Conservation (phyloP, 2,888 invertebrate species). For the Caenorhabditis sinica region DNA sequence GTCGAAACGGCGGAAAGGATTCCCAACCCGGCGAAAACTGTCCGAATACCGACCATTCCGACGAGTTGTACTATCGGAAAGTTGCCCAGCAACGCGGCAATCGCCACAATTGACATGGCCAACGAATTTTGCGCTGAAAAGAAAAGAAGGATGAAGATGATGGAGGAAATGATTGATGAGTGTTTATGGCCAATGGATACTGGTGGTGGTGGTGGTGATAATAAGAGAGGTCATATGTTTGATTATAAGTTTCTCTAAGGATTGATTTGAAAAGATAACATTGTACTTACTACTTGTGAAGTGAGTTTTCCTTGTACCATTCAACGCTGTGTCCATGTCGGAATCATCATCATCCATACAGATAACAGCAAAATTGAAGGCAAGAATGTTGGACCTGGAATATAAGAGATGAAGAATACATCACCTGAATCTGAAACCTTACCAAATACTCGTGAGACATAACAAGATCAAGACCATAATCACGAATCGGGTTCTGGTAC, state of each 20-base stretch:
- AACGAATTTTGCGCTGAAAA: constrained; percentile 74
- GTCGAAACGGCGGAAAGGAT: constrained; percentile 80
- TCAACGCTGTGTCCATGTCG: constrained; percentile 13
- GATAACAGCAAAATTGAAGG: constrained; percentile 83
- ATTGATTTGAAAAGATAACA: constrained; percentile 11
- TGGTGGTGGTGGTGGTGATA: constrained; percentile 15
- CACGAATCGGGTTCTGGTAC: constrained; percentile 82
- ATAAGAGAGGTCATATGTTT: constrained; percentile 54
- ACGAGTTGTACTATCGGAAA: constrained; percentile 81
- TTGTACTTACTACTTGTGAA: constrained; percentile 62
- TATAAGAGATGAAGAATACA: neutral
- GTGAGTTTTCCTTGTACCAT: constrained; percentile 46
- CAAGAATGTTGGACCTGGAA: constrained; percentile 81
- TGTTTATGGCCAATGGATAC: constrained; percentile 21
- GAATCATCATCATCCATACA: constrained; percentile 75
- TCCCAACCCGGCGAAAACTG: constrained; percentile 80
- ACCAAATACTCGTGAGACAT: constrained; percentile 82
- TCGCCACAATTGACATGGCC: constrained; percentile 81
- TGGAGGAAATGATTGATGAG: constrained; percentile 37
- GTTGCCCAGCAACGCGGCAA: constrained; percentile 80
- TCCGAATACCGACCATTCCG: constrained; percentile 80
- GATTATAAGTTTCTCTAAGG: constrained; percentile 1
- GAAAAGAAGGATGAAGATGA: constrained; percentile 3
- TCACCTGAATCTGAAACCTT: constrained; percentile 9
- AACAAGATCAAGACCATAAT: constrained; percentile 81